phyloP scores from a whole-genome alignment of 2,797 vertebrate species.

The Halcyon chelicuti region DNA sequence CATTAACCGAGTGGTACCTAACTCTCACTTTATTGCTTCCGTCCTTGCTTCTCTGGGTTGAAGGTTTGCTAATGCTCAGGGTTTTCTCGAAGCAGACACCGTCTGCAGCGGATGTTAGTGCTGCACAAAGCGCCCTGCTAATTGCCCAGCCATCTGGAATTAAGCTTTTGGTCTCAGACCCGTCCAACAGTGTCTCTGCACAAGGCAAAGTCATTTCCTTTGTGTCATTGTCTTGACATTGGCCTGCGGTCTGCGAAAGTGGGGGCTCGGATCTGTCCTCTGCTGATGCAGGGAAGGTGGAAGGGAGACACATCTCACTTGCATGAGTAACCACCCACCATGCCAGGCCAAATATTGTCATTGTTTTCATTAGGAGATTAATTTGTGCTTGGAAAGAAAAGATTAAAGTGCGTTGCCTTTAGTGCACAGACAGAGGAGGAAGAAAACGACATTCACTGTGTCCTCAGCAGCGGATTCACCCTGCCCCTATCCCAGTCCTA shows the following conservation, averaged over 20 bases:
- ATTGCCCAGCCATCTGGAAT: slow-evolving; percentile 17
- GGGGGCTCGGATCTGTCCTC: not conserved
- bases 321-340: slow-evolving; percentile 13
- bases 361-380: slow-evolving; percentile 28
- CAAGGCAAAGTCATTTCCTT: not conserved
- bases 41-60: not conserved
- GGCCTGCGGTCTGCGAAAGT: not conserved
- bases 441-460: not conserved
- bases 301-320: not conserved
- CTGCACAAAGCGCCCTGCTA: not conserved
- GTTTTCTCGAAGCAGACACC: slow-evolving; percentile 29
- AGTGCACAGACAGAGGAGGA: not conserved
- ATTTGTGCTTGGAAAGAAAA: slow-evolving; percentile 24
- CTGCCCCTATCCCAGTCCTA: not conserved
- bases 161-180: not conserved
- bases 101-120: not conserved
- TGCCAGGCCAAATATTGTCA: slow-evolving; percentile 29
- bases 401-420: slow-evolving; percentile 2
- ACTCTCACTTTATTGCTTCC: not conserved
- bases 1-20: not conserved
- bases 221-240: not conserved
- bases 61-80: not conserved
- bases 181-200: not conserved
- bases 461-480: not conserved
- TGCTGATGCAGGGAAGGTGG: not conserved